phyloP scores from a whole-genome alignment of 37 sponge, comb jelly and placozoan genomes.

The Ephydatia muelleri region DNA sequence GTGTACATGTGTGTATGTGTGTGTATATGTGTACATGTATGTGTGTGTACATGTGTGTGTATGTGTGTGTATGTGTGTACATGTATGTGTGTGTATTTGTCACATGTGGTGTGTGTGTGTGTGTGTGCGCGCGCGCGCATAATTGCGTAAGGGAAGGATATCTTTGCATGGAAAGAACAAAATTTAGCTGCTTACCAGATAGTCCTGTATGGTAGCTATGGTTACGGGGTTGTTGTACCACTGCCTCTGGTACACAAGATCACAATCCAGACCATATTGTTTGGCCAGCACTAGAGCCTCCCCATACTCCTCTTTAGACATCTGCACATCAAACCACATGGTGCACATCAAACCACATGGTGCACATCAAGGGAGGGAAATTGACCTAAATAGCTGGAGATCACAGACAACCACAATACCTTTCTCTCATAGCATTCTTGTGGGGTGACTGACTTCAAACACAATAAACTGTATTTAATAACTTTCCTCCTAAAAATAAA shows the following conservation, averaged over 20 bases:
- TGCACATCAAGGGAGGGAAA: background rate
- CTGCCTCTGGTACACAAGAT: slow-evolving; percentile 79
- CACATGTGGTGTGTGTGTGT: too few relatives aligned
- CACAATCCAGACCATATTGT: slow-evolving; percentile 66
- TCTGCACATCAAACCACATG: too few relatives aligned
- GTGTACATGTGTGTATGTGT: too few relatives aligned
- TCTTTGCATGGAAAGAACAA: too few relatives aligned
- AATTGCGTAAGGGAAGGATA: slow-evolving; percentile 85
- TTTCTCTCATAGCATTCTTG: slow-evolving; percentile 83
- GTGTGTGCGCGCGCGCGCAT: slow-evolving; percentile 59
- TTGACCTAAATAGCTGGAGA: background rate
- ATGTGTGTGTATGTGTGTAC: background rate
- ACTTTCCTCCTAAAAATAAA: slow-evolving; percentile 19
- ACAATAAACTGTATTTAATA: slow-evolving; percentile 52
- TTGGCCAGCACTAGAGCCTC: slow-evolving; percentile 78
- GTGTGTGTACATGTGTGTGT: too few relatives aligned
- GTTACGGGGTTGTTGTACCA: slow-evolving; percentile 69
- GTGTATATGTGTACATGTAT: too few relatives aligned
- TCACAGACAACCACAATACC: slow-evolving; percentile 25
- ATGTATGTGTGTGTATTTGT: slow-evolving; percentile 44
- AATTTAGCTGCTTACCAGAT: slow-evolving; percentile 53
- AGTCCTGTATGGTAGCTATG: slow-evolving; percentile 65
- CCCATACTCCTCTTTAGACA: slow-evolving; percentile 71
- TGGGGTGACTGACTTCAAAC: slow-evolving; percentile 80
- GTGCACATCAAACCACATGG: too few relatives aligned